phyloP scores from a whole-genome alignment of 2,888 invertebrate species.

The Steinernema scapterisci region DNA sequence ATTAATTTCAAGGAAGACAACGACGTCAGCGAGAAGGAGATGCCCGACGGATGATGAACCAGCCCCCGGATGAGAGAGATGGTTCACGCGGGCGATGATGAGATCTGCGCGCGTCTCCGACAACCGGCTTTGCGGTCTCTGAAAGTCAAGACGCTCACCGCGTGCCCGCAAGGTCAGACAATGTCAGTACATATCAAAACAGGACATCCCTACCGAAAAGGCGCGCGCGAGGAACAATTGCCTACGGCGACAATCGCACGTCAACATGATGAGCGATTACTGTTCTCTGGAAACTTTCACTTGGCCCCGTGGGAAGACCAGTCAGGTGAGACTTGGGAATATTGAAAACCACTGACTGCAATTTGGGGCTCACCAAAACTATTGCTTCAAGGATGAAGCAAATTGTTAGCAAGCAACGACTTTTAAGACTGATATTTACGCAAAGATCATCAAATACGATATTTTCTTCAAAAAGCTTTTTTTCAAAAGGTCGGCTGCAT shows the following conservation, averaged over 20 bases:
- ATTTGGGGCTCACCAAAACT: no score
- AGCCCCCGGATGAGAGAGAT: background rate
- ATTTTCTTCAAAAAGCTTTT: no score
- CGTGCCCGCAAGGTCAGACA: slow-evolving; percentile 29
- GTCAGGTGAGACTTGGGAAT: no score
- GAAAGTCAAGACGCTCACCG: background rate
- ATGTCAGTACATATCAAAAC: slow-evolving; percentile 27
- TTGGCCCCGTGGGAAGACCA: background rate
- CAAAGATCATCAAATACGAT: no score
- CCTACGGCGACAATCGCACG: slow-evolving; percentile 17
- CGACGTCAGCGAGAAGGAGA: background rate
- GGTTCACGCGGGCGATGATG: background rate
- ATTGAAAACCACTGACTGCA: no score
- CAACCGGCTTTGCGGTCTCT: slow-evolving; percentile 21
- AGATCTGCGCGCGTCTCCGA: background rate
- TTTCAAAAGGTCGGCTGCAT: background rate
- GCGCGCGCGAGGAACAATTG: slow-evolving; percentile 6
- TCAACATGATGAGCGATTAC: slow-evolving; percentile 10
- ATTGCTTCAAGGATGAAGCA: no score
- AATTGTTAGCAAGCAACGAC: no score
- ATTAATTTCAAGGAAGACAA: slow-evolving; percentile 9
- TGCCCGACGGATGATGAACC: background rate
- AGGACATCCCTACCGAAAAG: slow-evolving; percentile 14
- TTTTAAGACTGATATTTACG: no score
- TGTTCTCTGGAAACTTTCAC: background rate